These are phyloP conservation scores for Xenopus borealis DNA, from an alignment of 2,113 vertebrate genomes.

Conservation along the genomic window DNA sequence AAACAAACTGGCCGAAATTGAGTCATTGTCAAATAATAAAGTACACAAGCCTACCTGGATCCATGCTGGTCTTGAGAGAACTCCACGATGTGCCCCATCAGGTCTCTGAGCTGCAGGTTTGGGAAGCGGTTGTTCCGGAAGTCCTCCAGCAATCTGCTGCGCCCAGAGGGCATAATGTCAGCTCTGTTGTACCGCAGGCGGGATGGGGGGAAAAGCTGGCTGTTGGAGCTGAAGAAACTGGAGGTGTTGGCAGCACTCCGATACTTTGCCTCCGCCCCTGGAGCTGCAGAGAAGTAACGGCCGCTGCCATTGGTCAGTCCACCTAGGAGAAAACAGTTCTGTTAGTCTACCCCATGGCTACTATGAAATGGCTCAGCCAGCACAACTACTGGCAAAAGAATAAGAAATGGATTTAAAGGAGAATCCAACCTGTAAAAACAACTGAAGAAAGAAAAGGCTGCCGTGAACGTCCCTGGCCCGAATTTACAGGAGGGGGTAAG, in stretches of 20 bases:
- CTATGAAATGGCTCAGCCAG: too few relatives aligned
- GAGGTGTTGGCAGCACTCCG: conserved; percentile 82
- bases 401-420: too few relatives aligned
- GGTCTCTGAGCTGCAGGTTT: conserved; percentile 90
- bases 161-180: conserved; percentile 94
- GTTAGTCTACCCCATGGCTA: too few relatives aligned
- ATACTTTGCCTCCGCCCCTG: conserved; percentile 92
- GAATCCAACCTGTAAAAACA: too few relatives aligned
- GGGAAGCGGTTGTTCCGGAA: conserved; percentile 97
- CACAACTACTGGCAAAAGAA: too few relatives aligned
- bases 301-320: conserved; percentile 95
- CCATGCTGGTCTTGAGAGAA: conserved; percentile 97
- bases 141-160: conserved; percentile 89
- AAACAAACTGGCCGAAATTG: too few relatives aligned
- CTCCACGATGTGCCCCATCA: conserved; percentile 94
- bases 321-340: conserved; percentile 75
- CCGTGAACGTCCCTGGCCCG: too few relatives aligned
- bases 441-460: too few relatives aligned
- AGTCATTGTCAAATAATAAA: too few relatives aligned
- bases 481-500: too few relatives aligned
- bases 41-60: conserved; percentile 78
- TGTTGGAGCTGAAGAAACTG: conserved; percentile 92
- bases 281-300: conserved; percentile 95
- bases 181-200: conserved; percentile 90
- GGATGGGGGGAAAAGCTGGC: conserved; percentile 92